Conservation (phyloP, 2,888 invertebrate genomes). For the Melipona beecheii region DNA sequence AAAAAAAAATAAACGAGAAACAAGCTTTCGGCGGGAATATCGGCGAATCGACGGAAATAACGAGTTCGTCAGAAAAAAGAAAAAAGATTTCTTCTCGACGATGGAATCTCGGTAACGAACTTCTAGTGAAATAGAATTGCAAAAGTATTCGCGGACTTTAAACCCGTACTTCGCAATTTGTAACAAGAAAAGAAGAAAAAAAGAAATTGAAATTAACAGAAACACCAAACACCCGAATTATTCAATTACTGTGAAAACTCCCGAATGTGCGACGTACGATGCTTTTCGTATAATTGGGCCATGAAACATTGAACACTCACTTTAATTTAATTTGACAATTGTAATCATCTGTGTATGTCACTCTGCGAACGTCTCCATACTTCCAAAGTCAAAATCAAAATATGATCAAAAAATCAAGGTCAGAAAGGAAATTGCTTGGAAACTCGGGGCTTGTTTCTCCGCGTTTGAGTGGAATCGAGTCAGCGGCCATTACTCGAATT, state of each 20-base stretch:
- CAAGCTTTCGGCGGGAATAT: constrained; percentile 7
- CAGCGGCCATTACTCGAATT: neutral
- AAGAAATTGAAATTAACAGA: neutral
- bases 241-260: neutral
- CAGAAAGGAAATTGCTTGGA: neutral
- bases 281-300: neutral
- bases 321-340: neutral
- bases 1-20: neutral
- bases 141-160: neutral
- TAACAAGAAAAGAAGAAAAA: neutral
- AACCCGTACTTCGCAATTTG: neutral
- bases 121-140: too few species aligned
- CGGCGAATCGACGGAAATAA: neutral
- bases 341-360: neutral
- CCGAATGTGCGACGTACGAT: neutral
- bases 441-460: neutral
- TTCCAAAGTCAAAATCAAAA: too few species aligned
- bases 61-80: neutral
- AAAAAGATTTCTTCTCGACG: neutral
- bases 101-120: neutral
- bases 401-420: neutral
- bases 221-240: neutral
- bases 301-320: neutral
- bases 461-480: neutral
- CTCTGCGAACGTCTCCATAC: neutral